Evolutionary conservation across 2,113 vertebrate species (phyloP), one percentile per base, ranked within the genome.

Genomic region (Dromaius novaehollandiae): DNA sequence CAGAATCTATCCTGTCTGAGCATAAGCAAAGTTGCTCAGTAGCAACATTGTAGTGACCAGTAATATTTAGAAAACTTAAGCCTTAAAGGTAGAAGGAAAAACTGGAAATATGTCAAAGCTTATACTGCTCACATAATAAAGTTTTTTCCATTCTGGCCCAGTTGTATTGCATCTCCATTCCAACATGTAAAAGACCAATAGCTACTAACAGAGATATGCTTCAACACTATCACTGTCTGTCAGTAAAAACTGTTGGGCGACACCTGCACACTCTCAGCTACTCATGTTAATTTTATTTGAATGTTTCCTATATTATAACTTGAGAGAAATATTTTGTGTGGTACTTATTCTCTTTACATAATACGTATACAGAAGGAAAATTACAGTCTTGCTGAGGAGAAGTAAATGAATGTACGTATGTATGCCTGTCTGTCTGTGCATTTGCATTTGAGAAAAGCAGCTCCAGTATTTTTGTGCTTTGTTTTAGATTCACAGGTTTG

Each of bases 401-500:
- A 61, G 3, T 42, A 68, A 58, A 55, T n/a, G 1, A 50, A 65
- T 44, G 2, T 32, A 14, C 28, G 2, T 28, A 53, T 0, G 1
- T 40, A 14, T 38, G 14, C 16, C 16, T 46, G 44, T 46, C 16
- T 46, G 44, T 46, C 5, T 46, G 9, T 63, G 1, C 64, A 18
- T 28, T 85, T 92, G 7, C 13, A 66, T 75, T 79, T 40, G 13
- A 66, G 40, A 30, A 76, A 74, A 10, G 13, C 4, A 24, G 28
- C 24, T 70, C 51, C 26, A 76, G 1, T 56, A 64, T 50, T 84
- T 93, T 44, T 55, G 14, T 69, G 3, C 10, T 20, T 73, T 5
- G 16, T 79, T 85, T 89, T 60, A 50, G 42, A 34, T 79, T 58
- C 75, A 22, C 13, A 34, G 7, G 10, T 6, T 22, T 68, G 20